A percentile compares a stretch with the other conserved stretches of the same genome.
Evolutionary conservation across 2,888 invertebrate species (phyloP).

Genomic region (Thumatha senex): DNA sequence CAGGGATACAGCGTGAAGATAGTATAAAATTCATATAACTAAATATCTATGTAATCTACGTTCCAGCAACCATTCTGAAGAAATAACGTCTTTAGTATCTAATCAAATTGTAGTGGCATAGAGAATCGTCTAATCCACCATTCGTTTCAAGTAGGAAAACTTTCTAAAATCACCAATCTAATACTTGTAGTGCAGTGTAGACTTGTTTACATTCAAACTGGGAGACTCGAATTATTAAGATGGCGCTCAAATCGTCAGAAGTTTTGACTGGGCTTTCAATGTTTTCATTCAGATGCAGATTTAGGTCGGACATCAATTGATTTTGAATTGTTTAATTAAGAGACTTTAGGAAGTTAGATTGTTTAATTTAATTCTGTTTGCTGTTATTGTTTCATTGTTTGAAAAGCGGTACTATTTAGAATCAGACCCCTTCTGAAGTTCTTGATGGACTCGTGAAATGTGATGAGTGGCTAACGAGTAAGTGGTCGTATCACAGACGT

Average conservation of each 20-base stretch:
- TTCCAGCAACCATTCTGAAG: no score
- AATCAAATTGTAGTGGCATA: constrained; percentile 37
- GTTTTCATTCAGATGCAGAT: constrained; percentile 75
- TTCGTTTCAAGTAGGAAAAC: constrained; percentile 51
- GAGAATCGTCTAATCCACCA: constrained; percentile 24
- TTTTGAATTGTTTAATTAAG: constrained; percentile 70
- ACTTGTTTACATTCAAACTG: constrained; percentile 69
- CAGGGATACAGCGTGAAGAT: no score
- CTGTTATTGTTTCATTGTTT: constrained; percentile 11
- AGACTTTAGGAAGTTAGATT: constrained; percentile 62
- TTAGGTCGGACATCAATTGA: constrained; percentile 75
- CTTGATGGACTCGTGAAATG: no score
- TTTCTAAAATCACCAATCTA: constrained; percentile 68
- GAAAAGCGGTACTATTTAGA: background rate
- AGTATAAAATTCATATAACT: no score
- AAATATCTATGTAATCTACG: no score
- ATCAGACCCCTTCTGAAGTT: no score
- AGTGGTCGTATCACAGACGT: no score
- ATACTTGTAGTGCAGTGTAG: constrained; percentile 67
- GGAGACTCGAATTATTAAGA: constrained; percentile 77
- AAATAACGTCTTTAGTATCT: no score
- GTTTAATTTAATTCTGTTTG: constrained; percentile 46
- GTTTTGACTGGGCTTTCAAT: constrained; percentile 64
- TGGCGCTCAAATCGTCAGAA: constrained; percentile 71
- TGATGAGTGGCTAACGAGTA: no score